Evolutionary conservation across 1,140 invertebrate genomes (phyloP).

Genomic region (Drosophila azteca): DNA sequence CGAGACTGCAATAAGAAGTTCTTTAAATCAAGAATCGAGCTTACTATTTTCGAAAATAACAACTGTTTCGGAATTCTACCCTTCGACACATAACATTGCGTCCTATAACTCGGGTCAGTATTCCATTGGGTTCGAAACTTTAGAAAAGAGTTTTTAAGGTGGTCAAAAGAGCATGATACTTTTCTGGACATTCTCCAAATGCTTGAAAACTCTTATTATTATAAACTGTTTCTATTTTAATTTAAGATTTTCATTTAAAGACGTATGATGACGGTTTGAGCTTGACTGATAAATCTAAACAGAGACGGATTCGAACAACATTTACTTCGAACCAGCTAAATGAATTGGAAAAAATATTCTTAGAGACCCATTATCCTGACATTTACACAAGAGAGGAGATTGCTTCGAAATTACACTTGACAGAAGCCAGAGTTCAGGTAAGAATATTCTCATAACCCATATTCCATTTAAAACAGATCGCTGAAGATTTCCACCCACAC

Average conservation of each 20-base stretch:
- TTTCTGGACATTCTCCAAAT: no score
- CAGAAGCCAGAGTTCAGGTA: conserved; percentile 99
- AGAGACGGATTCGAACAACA: conserved; percentile 96
- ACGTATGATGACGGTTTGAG: conserved; percentile 88
- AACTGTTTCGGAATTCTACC: conserved; percentile 71
- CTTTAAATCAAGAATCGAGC: conserved; percentile 67
- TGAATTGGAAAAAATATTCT: conserved; percentile 97
- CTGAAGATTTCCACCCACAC: no score
- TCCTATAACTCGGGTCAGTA: conserved; percentile 64
- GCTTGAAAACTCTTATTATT: neutral
- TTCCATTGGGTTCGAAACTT: neutral
- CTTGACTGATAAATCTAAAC: conserved; percentile 95
- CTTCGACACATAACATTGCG: conserved; percentile 57
- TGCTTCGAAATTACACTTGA: conserved; percentile 98
- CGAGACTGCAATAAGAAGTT: conserved; percentile 61
- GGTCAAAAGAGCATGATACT: no score
- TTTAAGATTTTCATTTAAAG: conserved; percentile 65
- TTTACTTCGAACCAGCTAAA: conserved; percentile 98
- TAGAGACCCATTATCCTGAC: conserved; percentile 99
- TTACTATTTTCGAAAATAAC: conserved; percentile 71
- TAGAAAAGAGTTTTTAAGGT: no score
- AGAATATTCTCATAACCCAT: conserved; percentile 55
- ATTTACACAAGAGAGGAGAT: conserved; percentile 99
- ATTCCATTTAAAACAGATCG: no score
- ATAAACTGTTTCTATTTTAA: neutral